These are phyloP conservation scores for Macaria liturata DNA, from an alignment of 2,888 invertebrate species.

Conservation along the genomic window DNA sequence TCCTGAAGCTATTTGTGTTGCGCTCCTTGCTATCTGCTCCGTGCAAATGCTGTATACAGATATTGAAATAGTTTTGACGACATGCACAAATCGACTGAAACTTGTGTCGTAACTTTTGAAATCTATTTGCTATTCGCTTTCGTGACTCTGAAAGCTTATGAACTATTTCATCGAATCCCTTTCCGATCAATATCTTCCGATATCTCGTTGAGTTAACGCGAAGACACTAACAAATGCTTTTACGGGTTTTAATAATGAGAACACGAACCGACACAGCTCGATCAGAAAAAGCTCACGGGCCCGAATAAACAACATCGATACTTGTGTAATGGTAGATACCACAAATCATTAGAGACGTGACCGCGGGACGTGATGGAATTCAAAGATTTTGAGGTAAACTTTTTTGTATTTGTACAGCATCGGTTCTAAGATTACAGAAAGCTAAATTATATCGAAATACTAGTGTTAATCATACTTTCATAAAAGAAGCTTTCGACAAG, in stretches of 20 bases:
- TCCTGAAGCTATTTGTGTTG: conserved; percentile 62
- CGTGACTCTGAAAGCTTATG: not conserved
- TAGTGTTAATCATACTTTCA: too few species aligned
- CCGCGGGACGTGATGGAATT: conserved; percentile 48
- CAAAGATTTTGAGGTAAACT: conserved; percentile 31
- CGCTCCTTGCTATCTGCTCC: conserved; percentile 42
- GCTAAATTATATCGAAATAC: too few species aligned
- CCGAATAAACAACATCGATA: conserved; percentile 37
- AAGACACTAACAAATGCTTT: conserved; percentile 20
- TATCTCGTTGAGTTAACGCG: conserved; percentile 6
- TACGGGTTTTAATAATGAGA: conserved; percentile 29
- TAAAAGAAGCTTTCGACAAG: too few species aligned
- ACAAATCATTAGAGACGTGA: conserved; percentile 49
- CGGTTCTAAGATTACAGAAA: too few species aligned
- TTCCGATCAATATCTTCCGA: not conserved
- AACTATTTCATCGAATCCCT: not conserved
- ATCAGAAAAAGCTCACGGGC: conserved; percentile 34
- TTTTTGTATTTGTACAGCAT: conserved; percentile 26
- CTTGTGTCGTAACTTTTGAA: conserved; percentile 6
- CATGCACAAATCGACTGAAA: conserved; percentile 19
- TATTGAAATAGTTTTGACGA: conserved; percentile 31
- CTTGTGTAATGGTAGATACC: conserved; percentile 36
- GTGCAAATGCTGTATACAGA: conserved; percentile 38
- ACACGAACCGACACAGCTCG: conserved; percentile 22
- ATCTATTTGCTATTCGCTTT: not conserved